Evolutionary conservation across 2,888 invertebrate species (phyloP), one percentile per base, ranked within the genome.

Genomic region (Phyllotreta cruciferae): DNA sequence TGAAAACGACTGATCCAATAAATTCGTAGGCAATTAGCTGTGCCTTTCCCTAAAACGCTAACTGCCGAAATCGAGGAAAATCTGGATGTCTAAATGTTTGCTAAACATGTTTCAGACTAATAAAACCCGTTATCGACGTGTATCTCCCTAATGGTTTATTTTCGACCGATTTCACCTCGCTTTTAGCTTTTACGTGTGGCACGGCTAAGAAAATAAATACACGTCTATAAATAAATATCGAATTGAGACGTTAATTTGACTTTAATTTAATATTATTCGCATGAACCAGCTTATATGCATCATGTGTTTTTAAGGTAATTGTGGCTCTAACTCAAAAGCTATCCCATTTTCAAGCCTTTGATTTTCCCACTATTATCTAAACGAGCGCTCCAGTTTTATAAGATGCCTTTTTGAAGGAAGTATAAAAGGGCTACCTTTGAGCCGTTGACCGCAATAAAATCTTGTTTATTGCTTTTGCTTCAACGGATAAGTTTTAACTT

Each of bases 401-500:
- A 61, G 49, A 37, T 57, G 54, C 61, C 61, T 57, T 47, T 60
- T 60, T 55, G 8, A 36, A 47, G 42, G 44, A 52, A 52, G 36
- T 44, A 52, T 13, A 13, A 24, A 53, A 52, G 37, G 11, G 52
- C 37, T 52, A 10, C 52, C 14, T 10, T 14, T 37, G 37, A 37
- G 56, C 56, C 56, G 37, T 47, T 55, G 50, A 57, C 61, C 61
- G 56, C 57, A 63, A 65, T 67, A 67, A 67, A 65, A 65, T 58
- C 63, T 56, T 60, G 56, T 67, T 65, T 67, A 67, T 67, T 61
- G 56, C 50, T 47, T 56, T 56, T 63, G 63, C 63, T 61, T 47
- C 55, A 63, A 50, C 47, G 61, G 13, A 54, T 42, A 13, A 37
- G 7, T 36, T 63, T 65, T 56, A 47, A 54, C 44, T 47, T 39